Base-by-base conservation (phyloP, 1,140 invertebrate species). In the Latrodectus geometricus region DNA sequence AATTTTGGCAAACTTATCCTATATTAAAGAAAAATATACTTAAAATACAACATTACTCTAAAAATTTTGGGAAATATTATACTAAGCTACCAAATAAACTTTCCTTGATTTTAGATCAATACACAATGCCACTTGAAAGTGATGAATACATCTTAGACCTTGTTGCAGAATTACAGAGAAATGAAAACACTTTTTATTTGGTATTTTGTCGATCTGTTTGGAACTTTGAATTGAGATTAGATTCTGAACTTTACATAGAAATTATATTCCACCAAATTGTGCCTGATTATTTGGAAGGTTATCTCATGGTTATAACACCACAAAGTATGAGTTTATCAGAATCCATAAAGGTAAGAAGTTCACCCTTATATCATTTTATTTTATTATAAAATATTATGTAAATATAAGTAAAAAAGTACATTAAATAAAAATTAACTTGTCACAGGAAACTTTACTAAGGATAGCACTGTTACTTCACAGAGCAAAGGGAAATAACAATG, bases 231-330 rank as follows among this genome's bases (percentile, higher is more conserved):
- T 49, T 78, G 35, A 54, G 83, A 48, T 14, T 86, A 20, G 83
- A 86, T 48, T 86, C 83, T 20, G 83, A 86, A 48, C 54, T 86
- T 14, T 86, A 86, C 20, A 86, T 86, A 20, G 83, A 86, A 15
- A 86, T 78, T 21, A 86, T 86, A 35, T 86, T 86, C 70, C 83
- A 86, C 56, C 83, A 86, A 86, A 86, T 86, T 48, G 35, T 86
- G n/a, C 83, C 83, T 20, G 83, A 86, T 15, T 86, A 86, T 21
- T 77, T 86, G 21, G 74, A 77, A 86, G 83, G 83, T 14, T 86
- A 77, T 15, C n/a, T 86, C 1, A 12, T 78, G 12, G 68, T 86
- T 0, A 69, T 56, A 48, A 15, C 82, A 20, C 68, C 23, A 14
- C 35, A 84, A 14, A 23, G 48, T 21, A 15, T 52, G 49, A 56